Percentiles rank a stretch among this genome's conserved stretches.
These are phyloP conservation scores for Drosophila chauvacae DNA, from an alignment of 1,140 invertebrate species.

Conservation along the genomic window DNA sequence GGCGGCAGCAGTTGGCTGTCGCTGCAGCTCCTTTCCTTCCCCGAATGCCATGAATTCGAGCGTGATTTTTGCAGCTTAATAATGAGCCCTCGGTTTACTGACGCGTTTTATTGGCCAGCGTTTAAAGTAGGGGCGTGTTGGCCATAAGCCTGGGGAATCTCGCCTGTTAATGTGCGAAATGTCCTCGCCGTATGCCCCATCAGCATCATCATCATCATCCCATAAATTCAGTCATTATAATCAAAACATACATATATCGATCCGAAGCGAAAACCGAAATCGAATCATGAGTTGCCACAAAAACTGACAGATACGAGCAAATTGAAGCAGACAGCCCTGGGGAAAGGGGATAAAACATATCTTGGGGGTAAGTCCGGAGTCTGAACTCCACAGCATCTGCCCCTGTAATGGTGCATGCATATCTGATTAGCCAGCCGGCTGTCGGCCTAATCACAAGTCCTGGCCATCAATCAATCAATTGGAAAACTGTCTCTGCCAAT, in stretches of 20 bases:
- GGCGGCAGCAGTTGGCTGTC: slow-evolving; percentile 77
- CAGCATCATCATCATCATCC: slow-evolving; percentile 2
- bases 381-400: slow-evolving; percentile 34
- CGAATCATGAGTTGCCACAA: slow-evolving; percentile 62
- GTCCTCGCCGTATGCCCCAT: slow-evolving; percentile 1
- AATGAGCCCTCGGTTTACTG: slow-evolving; percentile 75
- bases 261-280: slow-evolving; percentile 47
- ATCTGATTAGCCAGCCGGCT: slow-evolving; percentile 71
- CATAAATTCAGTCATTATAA: slow-evolving; percentile 29
- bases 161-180: slow-evolving; percentile 50
- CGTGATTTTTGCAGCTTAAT: slow-evolving; percentile 84
- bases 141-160: slow-evolving; percentile 36
- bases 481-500: slow-evolving; percentile 49
- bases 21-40: slow-evolving; percentile 12
- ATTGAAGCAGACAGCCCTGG: slow-evolving; percentile 58
- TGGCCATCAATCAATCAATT: slow-evolving; percentile 76
- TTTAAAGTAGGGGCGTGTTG: slow-evolving; percentile 66
- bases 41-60: slow-evolving; percentile 52
- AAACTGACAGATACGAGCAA: slow-evolving; percentile 61
- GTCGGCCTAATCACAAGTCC: slow-evolving; percentile 60
- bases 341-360: not conserved
- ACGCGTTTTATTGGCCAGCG: slow-evolving; percentile 73
- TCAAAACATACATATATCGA: slow-evolving; percentile 51
- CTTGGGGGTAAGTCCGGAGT: slow-evolving; percentile 18
- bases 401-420: slow-evolving; percentile 70